phyloP scores from a whole-genome alignment of 2,113 vertebrate genomes.

The Podarcis muralis region DNA sequence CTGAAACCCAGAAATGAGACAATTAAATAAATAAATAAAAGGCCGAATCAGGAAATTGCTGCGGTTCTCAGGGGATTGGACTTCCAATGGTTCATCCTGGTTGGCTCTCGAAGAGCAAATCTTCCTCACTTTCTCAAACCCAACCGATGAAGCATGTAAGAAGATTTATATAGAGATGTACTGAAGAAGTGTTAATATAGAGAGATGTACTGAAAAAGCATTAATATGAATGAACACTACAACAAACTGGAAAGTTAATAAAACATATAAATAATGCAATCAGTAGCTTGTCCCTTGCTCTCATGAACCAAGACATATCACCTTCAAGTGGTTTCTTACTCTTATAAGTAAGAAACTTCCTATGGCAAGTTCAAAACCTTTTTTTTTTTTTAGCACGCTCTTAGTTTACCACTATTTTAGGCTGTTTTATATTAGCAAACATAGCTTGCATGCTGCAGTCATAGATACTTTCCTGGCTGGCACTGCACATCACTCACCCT shows the following conservation, averaged over 20 bases:
- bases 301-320: background rate
- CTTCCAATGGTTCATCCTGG: background rate
- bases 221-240: background rate
- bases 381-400: background rate
- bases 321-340: background rate
- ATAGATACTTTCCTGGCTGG: background rate
- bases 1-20: constrained; percentile 68
- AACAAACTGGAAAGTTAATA: background rate
- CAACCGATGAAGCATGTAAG: background rate
- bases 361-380: background rate
- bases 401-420: background rate
- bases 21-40: constrained; percentile 2
- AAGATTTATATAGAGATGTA: background rate
- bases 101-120: background rate
- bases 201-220: background rate
- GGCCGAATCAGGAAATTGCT: constrained; percentile 15
- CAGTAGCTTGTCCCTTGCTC: background rate
- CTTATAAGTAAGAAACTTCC: background rate
- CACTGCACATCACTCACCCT: background rate
- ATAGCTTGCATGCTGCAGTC: background rate
- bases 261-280: background rate
- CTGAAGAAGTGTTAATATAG: background rate
- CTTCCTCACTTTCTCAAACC: background rate
- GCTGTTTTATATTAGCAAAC: constrained; percentile 7
- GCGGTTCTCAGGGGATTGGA: background rate